phyloP scores from a whole-genome alignment of 2,113 vertebrate species.

The Ptyas mucosa region DNA sequence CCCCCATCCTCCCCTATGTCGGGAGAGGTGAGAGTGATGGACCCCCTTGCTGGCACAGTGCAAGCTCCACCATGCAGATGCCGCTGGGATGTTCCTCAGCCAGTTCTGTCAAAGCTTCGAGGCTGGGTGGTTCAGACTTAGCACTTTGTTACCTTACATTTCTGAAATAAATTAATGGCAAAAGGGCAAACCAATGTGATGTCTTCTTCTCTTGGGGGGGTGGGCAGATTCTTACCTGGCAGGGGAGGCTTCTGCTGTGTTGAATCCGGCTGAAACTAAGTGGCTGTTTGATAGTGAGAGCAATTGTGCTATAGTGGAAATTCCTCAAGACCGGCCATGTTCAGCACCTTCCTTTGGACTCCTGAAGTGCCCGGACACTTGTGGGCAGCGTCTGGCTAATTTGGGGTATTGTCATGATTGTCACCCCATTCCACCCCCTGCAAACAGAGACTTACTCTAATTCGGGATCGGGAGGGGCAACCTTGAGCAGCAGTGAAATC shows the following conservation, averaged over 20 bases:
- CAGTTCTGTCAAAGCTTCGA: slow-evolving; percentile 27
- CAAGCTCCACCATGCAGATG: background rate
- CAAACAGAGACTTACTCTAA: background rate
- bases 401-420: background rate
- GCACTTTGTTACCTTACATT: slow-evolving; percentile 61
- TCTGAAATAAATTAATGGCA: slow-evolving; percentile 63
- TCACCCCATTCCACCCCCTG: background rate
- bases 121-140: slow-evolving; percentile 54
- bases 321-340: background rate
- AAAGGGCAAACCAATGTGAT: background rate
- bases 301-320: background rate
- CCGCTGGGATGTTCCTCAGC: background rate
- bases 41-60: background rate
- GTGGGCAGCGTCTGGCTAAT: background rate
- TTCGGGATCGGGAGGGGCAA: background rate
- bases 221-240: background rate
- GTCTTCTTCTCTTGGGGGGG: background rate
- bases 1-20: background rate
- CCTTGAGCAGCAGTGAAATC: no score
- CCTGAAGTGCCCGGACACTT: background rate
- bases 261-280: background rate
- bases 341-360: background rate
- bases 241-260: background rate
- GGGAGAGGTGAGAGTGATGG: background rate
- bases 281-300: background rate